Percentiles rank a stretch among this genome's conserved stretches.
These are phyloP conservation scores for Ciconia stormi DNA, from an alignment of 2,113 vertebrate species.

Conservation along the genomic window DNA sequence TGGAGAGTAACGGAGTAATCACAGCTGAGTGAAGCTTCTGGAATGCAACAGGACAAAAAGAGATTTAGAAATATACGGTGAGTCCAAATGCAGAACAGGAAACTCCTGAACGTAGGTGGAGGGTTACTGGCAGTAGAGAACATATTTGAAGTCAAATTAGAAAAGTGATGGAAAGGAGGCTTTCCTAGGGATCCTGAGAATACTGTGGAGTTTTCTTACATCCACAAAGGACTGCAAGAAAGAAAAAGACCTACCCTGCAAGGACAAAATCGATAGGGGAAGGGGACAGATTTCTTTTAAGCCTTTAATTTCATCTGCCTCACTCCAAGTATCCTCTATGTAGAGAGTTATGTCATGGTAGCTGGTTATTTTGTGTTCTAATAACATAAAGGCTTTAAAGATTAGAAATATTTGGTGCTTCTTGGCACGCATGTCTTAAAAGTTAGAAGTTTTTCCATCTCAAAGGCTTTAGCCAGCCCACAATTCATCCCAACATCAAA, in stretches of 20 bases:
- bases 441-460: background rate
- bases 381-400: background rate
- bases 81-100: background rate
- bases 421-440: background rate
- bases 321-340: background rate
- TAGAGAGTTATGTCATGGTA: background rate
- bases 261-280: background rate
- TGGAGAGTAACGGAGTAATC: background rate
- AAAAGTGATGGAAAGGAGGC: background rate
- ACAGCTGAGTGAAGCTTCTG: background rate
- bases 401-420: constrained; percentile 12
- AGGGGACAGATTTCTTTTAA: background rate
- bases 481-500: constrained; percentile 5
- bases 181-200: background rate
- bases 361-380: background rate
- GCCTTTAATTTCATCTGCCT: background rate
- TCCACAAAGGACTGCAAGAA: background rate
- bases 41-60: background rate
- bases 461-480: constrained; percentile 23
- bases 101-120: background rate
- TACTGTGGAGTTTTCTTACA: background rate
- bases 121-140: background rate
- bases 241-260: background rate
- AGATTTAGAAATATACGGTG: background rate
- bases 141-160: background rate